Percentiles rank a stretch among this genome's conserved stretches.
These are phyloP conservation scores for Monodelphis domestica DNA, from an alignment of 2,797 vertebrate species.

Conservation along the genomic window DNA sequence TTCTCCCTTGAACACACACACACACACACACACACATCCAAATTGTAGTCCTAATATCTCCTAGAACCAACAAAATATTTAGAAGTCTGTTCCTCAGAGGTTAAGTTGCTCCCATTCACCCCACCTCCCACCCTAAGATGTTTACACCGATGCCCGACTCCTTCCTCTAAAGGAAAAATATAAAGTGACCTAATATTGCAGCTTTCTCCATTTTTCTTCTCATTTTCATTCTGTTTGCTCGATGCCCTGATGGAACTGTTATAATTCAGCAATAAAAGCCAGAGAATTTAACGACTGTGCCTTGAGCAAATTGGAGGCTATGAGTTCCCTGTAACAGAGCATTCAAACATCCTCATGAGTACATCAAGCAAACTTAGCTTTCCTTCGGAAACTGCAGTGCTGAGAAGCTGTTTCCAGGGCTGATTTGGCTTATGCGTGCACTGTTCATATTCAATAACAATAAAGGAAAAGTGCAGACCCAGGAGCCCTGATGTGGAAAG, in stretches of 20 bases:
- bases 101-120: neutral
- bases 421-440: neutral
- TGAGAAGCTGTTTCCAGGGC: slow-evolving; percentile 5
- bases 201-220: slow-evolving; percentile 67
- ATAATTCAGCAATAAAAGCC: slow-evolving; percentile 68
- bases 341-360: neutral
- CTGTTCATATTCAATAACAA: neutral
- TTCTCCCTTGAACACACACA: neutral
- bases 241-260: slow-evolving; percentile 65
- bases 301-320: slow-evolving; percentile 58
- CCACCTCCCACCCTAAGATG: neutral
- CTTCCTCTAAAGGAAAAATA: neutral
- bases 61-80: neutral
- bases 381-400: slow-evolving; percentile 49
- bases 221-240: slow-evolving; percentile 69
- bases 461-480: slow-evolving; percentile 6
- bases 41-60: neutral
- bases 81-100: neutral
- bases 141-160: neutral
- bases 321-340: slow-evolving; percentile 36
- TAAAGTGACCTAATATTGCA: slow-evolving; percentile 61
- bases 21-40: neutral
- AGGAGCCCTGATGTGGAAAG: neutral
- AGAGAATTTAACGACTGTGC: slow-evolving; percentile 68
- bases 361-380: slow-evolving; percentile 43